Percentiles rank a stretch among this genome's conserved stretches.
Evolutionary conservation across 2,888 invertebrate genomes (phyloP).

Genomic region (Leucoma salicis): DNA sequence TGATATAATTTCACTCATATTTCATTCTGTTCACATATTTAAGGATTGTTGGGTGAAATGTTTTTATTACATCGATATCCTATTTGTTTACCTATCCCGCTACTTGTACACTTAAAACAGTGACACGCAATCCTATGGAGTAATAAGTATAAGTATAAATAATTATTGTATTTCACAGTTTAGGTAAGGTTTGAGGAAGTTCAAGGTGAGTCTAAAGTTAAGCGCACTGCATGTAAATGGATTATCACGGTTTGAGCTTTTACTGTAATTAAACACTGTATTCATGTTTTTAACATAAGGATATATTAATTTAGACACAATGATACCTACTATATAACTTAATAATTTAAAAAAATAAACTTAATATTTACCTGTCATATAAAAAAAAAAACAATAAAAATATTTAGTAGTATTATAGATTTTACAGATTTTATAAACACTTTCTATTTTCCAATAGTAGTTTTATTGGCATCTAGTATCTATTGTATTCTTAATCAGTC

Average conservation of each 20-base stretch:
- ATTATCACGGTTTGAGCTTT: conserved; percentile 28
- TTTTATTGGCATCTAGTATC: too few relatives aligned
- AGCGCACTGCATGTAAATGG: conserved; percentile 46
- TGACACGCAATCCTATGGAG: conserved; percentile 14
- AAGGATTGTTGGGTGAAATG: background rate
- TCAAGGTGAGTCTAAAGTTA: conserved; percentile 32
- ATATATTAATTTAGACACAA: too few relatives aligned
- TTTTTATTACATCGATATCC: background rate
- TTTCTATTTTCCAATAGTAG: conserved; percentile 5
- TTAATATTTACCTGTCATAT: too few relatives aligned
- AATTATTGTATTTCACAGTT: conserved; percentile 21
- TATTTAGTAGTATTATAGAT: too few relatives aligned
- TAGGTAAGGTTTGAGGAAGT: conserved; percentile 23
- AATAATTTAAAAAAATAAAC: too few relatives aligned
- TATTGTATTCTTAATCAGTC: too few relatives aligned
- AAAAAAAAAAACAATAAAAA: too few relatives aligned
- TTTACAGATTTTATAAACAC: too few relatives aligned
- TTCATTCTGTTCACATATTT: background rate
- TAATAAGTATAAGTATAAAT: conserved; percentile 11
- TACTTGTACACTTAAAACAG: conserved; percentile 19
- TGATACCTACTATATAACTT: too few relatives aligned
- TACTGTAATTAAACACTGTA: conserved; percentile 23
- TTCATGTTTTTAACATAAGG: too few relatives aligned
- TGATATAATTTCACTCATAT: background rate
- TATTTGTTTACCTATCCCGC: conserved; percentile 8